A percentile compares a stretch with the other conserved stretches of the same genome.
These are phyloP conservation scores for Chondrosia reniformis DNA, from an alignment of 37 sponge, comb jelly and placozoan genomes.

Conservation along the genomic window DNA sequence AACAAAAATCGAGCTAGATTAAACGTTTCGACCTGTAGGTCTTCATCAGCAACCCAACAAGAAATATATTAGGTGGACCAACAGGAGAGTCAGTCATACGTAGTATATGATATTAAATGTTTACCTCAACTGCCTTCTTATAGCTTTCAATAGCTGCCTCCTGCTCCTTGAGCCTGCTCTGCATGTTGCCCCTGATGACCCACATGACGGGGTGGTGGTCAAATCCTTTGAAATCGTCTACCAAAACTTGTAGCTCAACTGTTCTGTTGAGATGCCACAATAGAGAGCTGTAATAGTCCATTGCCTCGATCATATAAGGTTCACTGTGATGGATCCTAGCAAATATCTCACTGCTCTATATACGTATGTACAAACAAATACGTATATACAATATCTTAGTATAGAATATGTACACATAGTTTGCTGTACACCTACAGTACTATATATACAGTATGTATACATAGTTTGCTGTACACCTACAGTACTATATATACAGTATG, in stretches of 20 bases:
- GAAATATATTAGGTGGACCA: too few species aligned
- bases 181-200: slow-evolving; percentile 80
- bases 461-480: too few species aligned
- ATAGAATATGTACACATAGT: too few species aligned
- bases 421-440: too few species aligned
- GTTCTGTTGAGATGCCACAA: slow-evolving; percentile 87
- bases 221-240: slow-evolving; percentile 52
- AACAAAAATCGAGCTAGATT: not conserved
- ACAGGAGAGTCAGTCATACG: not conserved
- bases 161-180: slow-evolving; percentile 81
- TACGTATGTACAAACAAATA: too few species aligned
- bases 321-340: slow-evolving; percentile 41
- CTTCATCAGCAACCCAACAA: too few species aligned
- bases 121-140: slow-evolving; percentile 72
- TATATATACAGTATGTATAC: too few species aligned
- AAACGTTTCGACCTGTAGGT: not conserved
- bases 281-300: slow-evolving; percentile 78
- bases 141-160: slow-evolving; percentile 82
- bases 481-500: too few species aligned
- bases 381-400: too few species aligned
- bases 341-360: too few species aligned
- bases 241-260: slow-evolving; percentile 65
- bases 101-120: not conserved
- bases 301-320: slow-evolving; percentile 75
- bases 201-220: slow-evolving; percentile 53